Evolutionary conservation across 1,140 invertebrate species (phyloP).

Genomic region (Halyomorpha halys): DNA sequence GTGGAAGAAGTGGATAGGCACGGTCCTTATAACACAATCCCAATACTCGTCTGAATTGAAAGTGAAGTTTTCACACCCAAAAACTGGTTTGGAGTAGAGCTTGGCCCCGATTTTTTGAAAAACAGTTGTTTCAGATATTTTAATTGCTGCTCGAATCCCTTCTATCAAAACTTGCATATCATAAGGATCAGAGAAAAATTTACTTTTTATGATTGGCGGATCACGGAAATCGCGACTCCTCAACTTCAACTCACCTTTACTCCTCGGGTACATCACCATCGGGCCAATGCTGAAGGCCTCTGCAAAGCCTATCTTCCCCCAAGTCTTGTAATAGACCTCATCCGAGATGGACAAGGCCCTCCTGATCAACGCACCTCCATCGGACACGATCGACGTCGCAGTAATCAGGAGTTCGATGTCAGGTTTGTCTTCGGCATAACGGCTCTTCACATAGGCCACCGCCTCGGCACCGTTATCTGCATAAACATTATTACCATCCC

Average conservation of each 20-base stretch:
- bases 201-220: slow-evolving; percentile 52
- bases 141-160: slow-evolving; percentile 42
- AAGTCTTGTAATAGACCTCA: background rate
- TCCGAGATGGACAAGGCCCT: background rate
- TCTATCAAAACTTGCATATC: slow-evolving; percentile 35
- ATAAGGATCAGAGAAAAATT: slow-evolving; percentile 37
- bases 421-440: slow-evolving; percentile 33
- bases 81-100: background rate
- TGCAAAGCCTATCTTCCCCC: slow-evolving; percentile 31
- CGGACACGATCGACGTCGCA: slow-evolving; percentile 36
- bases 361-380: slow-evolving; percentile 19
- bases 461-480: slow-evolving; percentile 35
- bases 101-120: slow-evolving; percentile 41
- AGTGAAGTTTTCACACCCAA: slow-evolving; percentile 37
- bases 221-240: slow-evolving; percentile 59
- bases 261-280: slow-evolving; percentile 60
- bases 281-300: slow-evolving; percentile 46
- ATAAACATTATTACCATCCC: slow-evolving; percentile 33
- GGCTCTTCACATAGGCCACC: slow-evolving; percentile 30
- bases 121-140: slow-evolving; percentile 43
- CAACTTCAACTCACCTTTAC: slow-evolving; percentile 55
- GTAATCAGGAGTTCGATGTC: slow-evolving; percentile 36
- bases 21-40: slow-evolving; percentile 41
- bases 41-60: slow-evolving; percentile 55
- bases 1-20: slow-evolving; percentile 40